These are phyloP conservation scores for Hipparchia sbordonii DNA, from an alignment of 2,888 invertebrate species.

Conservation along the genomic window DNA sequence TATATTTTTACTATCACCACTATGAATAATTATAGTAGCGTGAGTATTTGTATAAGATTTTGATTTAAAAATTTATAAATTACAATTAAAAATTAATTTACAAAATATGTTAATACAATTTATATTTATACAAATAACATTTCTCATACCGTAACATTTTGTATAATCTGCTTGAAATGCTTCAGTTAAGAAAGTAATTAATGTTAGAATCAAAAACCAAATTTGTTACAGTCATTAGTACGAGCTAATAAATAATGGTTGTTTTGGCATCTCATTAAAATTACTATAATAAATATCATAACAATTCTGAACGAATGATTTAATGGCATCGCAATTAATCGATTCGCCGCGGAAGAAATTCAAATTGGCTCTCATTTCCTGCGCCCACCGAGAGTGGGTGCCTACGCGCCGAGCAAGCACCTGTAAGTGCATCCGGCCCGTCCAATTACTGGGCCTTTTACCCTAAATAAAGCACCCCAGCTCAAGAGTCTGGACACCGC, in stretches of 20 bases:
- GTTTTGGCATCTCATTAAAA: conserved; percentile 31
- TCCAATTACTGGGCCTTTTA: conserved; percentile 71
- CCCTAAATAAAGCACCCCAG: conserved; percentile 69
- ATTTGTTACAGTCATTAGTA: conserved; percentile 8
- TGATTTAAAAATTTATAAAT: no score
- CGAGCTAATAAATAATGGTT: conserved; percentile 7
- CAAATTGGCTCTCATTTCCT: conserved; percentile 76
- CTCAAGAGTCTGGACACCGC: conserved; percentile 64
- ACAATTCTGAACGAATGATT: conserved; percentile 38
- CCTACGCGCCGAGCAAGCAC: conserved; percentile 64
- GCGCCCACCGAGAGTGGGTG: conserved; percentile 62
- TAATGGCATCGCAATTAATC: conserved; percentile 61
- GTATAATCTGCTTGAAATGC: neutral
- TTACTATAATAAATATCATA: conserved; percentile 32
- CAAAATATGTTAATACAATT: no score
- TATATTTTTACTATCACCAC: no score
- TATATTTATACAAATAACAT: no score
- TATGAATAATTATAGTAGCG: no score
- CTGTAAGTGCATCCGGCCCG: conserved; percentile 72
- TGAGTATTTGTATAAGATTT: no score
- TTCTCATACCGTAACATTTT: neutral
- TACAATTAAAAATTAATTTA: no score
- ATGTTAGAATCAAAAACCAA: conserved; percentile 1
- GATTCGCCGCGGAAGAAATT: conserved; percentile 71
- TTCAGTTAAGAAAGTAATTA: neutral